Percentiles rank a stretch among this genome's conserved stretches.
These are phyloP conservation scores for Acronicta alni DNA, from an alignment of 2,888 invertebrate species.

Conservation along the genomic window DNA sequence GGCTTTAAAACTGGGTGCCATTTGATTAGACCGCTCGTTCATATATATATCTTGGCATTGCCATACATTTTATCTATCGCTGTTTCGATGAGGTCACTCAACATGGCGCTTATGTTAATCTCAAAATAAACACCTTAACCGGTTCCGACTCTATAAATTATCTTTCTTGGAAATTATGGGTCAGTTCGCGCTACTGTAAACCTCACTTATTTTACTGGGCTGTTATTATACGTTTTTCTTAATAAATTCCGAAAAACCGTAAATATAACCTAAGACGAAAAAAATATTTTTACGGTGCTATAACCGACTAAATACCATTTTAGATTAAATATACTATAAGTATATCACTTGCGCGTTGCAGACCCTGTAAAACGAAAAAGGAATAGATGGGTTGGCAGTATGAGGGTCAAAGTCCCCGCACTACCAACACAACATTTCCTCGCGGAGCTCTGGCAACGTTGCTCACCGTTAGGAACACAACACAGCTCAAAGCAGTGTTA, in stretches of 20 bases:
- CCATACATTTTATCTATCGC: slow-evolving; percentile 13
- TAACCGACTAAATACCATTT: too few species aligned
- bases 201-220: not conserved
- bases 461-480: too few species aligned
- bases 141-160: not conserved
- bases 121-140: slow-evolving; percentile 8
- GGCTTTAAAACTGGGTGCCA: not conserved
- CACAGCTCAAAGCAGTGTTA: too few species aligned
- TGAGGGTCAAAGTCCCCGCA: too few species aligned
- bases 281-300: not conserved
- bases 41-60: not conserved
- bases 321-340: too few species aligned
- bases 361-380: too few species aligned
- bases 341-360: too few species aligned
- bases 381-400: too few species aligned
- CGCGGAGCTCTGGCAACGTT: too few species aligned
- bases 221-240: not conserved
- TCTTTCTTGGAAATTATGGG: slow-evolving; percentile 4
- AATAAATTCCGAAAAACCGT: too few species aligned
- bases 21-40: slow-evolving; percentile 15
- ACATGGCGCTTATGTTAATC: slow-evolving; percentile 4
- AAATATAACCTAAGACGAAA: too few species aligned
- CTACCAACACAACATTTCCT: too few species aligned
- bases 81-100: slow-evolving; percentile 24
- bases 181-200: not conserved